Conservation (phyloP, 2,113 vertebrate species). For the Alaudala cheleensis region DNA sequence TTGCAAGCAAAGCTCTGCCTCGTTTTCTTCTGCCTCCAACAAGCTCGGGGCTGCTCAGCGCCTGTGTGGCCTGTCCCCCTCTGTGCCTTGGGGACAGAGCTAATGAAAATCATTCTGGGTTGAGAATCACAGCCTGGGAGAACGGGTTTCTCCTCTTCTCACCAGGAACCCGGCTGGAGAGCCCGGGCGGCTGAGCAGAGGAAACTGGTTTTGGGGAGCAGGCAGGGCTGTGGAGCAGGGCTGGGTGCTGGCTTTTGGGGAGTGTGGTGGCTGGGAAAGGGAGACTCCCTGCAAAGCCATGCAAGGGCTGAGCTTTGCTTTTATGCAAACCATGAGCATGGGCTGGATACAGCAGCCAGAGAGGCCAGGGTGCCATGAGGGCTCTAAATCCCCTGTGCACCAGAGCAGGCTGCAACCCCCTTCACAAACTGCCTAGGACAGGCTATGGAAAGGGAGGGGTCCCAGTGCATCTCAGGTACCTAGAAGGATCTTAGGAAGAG, state of each 20-base stretch:
- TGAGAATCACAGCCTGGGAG: slow-evolving; percentile 26
- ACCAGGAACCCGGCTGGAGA: neutral
- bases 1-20: neutral
- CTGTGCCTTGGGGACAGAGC: neutral
- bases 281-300: neutral
- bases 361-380: neutral
- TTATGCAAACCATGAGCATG: neutral
- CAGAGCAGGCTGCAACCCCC: neutral
- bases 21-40: slow-evolving; percentile 26
- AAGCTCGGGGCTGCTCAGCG: neutral
- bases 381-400: neutral
- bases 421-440: neutral
- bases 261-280: neutral
- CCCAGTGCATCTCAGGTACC: neutral
- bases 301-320: neutral
- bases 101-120: slow-evolving; percentile 31
- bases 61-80: slow-evolving; percentile 40
- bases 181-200: neutral
- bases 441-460: fast-evolving
- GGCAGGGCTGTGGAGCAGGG: neutral
- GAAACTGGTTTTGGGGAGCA: neutral
- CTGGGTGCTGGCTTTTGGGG: neutral
- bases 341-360: neutral
- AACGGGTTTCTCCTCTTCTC: neutral
- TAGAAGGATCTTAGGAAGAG: neutral